Evolutionary conservation across 23 tunicate genomes (phyloP).

Genomic region (Trididemnum miniatum): DNA sequence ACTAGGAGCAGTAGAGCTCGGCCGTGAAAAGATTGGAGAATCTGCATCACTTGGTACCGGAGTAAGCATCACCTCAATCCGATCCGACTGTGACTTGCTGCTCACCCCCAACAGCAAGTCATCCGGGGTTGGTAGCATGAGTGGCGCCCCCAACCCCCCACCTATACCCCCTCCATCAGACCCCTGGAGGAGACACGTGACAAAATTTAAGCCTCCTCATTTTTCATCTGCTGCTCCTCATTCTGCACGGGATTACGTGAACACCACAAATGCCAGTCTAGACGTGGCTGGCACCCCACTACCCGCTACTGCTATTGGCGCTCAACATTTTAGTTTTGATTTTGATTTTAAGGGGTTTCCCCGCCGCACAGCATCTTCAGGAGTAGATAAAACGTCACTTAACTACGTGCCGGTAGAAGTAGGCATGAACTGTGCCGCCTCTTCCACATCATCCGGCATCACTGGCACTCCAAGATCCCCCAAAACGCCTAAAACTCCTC

Average conservation of each 20-base stretch:
- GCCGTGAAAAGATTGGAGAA: conserved; percentile 8
- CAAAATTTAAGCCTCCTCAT: conserved; percentile 18
- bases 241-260: conserved; percentile 77
- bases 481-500: conserved; percentile 72
- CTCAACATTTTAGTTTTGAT: conserved; percentile 75
- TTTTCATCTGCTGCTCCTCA: conserved; percentile 27
- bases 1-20: conserved; percentile 4
- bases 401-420: conserved; percentile 71
- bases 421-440: conserved; percentile 64
- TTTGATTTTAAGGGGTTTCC: conserved; percentile 39
- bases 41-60: conserved; percentile 14
- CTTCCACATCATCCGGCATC: conserved; percentile 90
- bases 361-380: conserved; percentile 5
- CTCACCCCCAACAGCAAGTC: conserved; percentile 90
- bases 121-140: conserved; percentile 88
- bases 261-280: conserved; percentile 74
- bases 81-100: conserved; percentile 73
- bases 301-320: conserved; percentile 77
- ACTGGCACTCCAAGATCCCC: conserved; percentile 91
- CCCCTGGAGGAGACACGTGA: conserved; percentile 62
- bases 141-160: conserved; percentile 54
- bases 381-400: conserved; percentile 27
- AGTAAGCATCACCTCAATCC: conserved; percentile 62
- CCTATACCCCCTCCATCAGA: conserved; percentile 57
- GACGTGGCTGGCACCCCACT: conserved; percentile 93